A percentile compares a stretch with the other conserved stretches of the same genome.
Evolutionary conservation across 2,797 vertebrate species (phyloP).

Genomic region (Aselliscus stoliczkanus): DNA sequence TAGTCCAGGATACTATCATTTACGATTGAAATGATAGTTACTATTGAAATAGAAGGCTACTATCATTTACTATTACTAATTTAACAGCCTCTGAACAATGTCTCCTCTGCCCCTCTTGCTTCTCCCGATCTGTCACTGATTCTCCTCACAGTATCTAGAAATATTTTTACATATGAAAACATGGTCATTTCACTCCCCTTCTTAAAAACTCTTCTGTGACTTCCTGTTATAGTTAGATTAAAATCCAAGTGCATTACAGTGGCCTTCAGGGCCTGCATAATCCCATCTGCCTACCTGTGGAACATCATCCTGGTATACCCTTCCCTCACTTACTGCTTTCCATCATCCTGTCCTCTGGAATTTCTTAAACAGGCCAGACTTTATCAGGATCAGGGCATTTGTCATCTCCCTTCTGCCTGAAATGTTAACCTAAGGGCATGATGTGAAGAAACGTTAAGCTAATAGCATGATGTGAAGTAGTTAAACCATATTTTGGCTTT

Average conservation of each 20-base stretch:
- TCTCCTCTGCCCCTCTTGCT: not conserved
- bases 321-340: not conserved
- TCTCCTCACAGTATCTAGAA: not conserved
- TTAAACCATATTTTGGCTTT: not conserved
- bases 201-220: not conserved
- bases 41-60: no score
- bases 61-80: not conserved
- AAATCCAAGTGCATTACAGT: not conserved
- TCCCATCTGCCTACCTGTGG: not conserved
- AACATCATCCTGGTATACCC: rapidly evolving
- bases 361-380: not conserved
- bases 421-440: not conserved
- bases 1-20: not conserved
- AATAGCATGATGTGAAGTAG: not conserved
- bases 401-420: not conserved
- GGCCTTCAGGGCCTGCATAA: not conserved
- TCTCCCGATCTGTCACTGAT: not conserved
- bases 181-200: not conserved
- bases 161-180: not conserved
- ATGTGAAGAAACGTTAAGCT: not conserved
- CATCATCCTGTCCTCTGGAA: not conserved
- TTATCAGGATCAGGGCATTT: not conserved
- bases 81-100: not conserved
- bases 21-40: no score
- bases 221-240: not conserved